A percentile compares a stretch with the other conserved stretches of the same genome.
Evolutionary conservation across 2,113 vertebrate species (phyloP).

Genomic region (Lucifuga dentata): DNA sequence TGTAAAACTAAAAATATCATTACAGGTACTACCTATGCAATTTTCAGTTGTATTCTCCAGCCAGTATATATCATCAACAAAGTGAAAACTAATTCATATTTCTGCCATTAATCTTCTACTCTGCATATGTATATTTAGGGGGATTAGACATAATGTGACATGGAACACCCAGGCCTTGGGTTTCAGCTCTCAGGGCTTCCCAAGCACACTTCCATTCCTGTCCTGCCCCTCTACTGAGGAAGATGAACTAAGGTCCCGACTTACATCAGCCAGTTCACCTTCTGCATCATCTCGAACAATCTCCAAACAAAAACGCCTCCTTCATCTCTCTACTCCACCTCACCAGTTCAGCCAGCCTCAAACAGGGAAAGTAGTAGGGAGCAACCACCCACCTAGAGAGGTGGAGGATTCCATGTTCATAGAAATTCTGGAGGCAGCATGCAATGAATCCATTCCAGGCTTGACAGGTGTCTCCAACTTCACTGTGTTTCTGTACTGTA

Average conservation of each 20-base stretch:
- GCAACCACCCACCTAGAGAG: conserved; percentile 38
- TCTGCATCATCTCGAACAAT: conserved; percentile 11
- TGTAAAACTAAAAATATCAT: too few relatives aligned
- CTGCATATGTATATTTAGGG: conserved; percentile 78
- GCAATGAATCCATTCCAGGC: conserved; percentile 83
- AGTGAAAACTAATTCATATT: too few relatives aligned
- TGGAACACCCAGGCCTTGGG: conserved; percentile 88
- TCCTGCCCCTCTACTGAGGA: conserved; percentile 78
- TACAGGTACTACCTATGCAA: too few relatives aligned
- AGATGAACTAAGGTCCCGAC: conserved; percentile 22
- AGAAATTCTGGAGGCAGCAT: conserved; percentile 87
- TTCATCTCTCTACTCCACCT: not conserved
- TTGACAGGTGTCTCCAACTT: conserved; percentile 89
- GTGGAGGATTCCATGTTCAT: conserved; percentile 51
- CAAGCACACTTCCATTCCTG: conserved; percentile 83
- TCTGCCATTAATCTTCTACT: conserved; percentile 4
- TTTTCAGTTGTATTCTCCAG: too few relatives aligned
- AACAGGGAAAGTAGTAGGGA: not conserved
- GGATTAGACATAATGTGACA: conserved; percentile 88
- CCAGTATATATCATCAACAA: too few relatives aligned
- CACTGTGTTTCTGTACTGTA: conserved; percentile 89
- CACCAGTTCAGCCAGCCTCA: conserved; percentile 33
- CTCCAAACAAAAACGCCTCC: conserved; percentile 31
- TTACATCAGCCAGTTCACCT: conserved; percentile 1
- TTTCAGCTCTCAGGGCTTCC: conserved; percentile 81